Conservation (phyloP, 1,140 invertebrate species). For the Meloidogyne hapla region DNA sequence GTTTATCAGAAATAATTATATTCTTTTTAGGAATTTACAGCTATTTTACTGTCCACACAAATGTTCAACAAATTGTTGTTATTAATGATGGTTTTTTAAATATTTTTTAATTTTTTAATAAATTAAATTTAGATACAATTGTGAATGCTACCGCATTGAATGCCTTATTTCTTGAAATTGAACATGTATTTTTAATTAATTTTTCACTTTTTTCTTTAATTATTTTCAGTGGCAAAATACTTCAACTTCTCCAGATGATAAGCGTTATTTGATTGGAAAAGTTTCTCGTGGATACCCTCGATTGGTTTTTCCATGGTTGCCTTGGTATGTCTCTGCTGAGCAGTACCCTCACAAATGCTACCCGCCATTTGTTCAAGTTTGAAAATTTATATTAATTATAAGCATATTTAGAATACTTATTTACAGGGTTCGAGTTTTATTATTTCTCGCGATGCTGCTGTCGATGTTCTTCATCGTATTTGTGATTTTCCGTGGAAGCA, state of each 20-base stretch:
- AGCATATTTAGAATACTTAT: constrained; percentile 1
- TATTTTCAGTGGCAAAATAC: background rate
- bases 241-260: background rate
- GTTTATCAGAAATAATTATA: background rate
- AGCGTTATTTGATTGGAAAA: constrained; percentile 55
- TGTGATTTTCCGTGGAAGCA: constrained; percentile 54
- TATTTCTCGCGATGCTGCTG: constrained; percentile 48
- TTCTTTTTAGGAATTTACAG: constrained; percentile 43
- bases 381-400: constrained; percentile 13
- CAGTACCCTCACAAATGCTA: constrained; percentile 61
- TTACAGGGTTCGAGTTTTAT: constrained; percentile 60
- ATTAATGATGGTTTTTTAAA: constrained; percentile 53
- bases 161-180: constrained; percentile 12
- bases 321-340: constrained; percentile 57
- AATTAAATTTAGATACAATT: constrained; percentile 54
- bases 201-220: too few relatives aligned
- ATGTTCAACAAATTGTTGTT: constrained; percentile 57
- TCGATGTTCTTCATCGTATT: constrained; percentile 47
- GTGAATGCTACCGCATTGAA: constrained; percentile 61
- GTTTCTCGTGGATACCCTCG: constrained; percentile 62
- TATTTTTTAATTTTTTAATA: background rate
- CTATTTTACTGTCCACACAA: constrained; percentile 46
- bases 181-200: constrained; percentile 3
- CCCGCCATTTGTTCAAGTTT: constrained; percentile 61
- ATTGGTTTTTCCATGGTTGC: constrained; percentile 59